Base-by-base conservation (phyloP, 1,140 invertebrate genomes). In the Pseudomyrmex cubaensis region DNA sequence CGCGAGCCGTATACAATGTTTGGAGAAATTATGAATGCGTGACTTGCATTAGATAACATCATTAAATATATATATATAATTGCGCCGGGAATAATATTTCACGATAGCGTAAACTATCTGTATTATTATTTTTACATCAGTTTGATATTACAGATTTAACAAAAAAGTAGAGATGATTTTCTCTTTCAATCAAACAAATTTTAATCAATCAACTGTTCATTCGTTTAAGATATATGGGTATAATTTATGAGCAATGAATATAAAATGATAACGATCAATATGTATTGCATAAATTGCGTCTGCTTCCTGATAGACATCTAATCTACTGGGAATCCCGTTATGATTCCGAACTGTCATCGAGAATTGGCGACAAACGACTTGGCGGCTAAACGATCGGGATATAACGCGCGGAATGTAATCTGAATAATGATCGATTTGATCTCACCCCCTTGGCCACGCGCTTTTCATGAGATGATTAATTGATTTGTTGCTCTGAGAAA, bases 381-480 rank as follows among this genome's bases (percentile, higher is more conserved):
- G 25, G 35, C 20, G 12, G 5, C 13, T 7, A 13, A 13, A 2
- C 52, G 56, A 46, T 57, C 78, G 85, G 56, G 72, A 67, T 50
- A 67, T 50, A 48, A 22, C 4, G 13, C 66, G 54, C 48, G 87
- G 74, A 86, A 89, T 88, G 82, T 66, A 61, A 82, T 86, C 84
- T 76, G 78, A 76, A 80, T 73, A 78, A 82, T 78, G 87, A 76
- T 61, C 77, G 86, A 78, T 61, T 59, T 46, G 78, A 77, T 35
- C 35, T 35, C 35, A 35, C 0, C 35, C 35, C 35, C 5, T 35
- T 20, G 20, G 35, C 35, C 35, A 0, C 35, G 2, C 35, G 35
- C 35, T 35, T 35, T 35, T 35, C 35, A 0, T 1, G 35, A 35
- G 5, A 7, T 35, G 5, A 1, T 35, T 35, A 35, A 35, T 0